A percentile compares a stretch with the other conserved stretches of the same genome.
These are phyloP conservation scores for Rotaria magnacalcarata DNA, from an alignment of 2,888 invertebrate species.

Conservation along the genomic window DNA sequence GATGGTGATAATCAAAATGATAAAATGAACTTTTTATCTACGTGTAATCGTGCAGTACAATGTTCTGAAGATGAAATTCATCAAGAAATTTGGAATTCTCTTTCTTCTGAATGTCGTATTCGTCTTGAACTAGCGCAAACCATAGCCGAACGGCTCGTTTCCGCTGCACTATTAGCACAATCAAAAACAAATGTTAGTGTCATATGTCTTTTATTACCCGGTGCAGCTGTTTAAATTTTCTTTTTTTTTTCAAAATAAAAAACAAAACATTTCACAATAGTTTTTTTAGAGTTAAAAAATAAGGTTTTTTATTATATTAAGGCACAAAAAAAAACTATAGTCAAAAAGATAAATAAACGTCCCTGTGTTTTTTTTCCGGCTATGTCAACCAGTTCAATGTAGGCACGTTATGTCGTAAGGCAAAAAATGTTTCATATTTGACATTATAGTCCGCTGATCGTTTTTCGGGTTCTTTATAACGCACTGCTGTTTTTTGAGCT, in stretches of 20 bases:
- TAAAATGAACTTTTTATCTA: background rate
- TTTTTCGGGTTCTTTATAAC: slow-evolving; percentile 55
- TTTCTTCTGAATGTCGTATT: background rate
- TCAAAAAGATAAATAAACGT: too few species aligned
- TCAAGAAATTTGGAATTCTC: slow-evolving; percentile 18
- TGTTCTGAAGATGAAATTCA: background rate
- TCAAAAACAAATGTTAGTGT: slow-evolving; percentile 23
- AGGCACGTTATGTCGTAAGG: slow-evolving; percentile 42
- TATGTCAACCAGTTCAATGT: slow-evolving; percentile 44
- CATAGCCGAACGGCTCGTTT: background rate
- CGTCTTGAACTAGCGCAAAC: background rate
- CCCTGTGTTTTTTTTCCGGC: too few species aligned
- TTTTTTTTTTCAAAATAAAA: slow-evolving; percentile 9
- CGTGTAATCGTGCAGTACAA: background rate
- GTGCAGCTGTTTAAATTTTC: background rate
- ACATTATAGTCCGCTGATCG: slow-evolving; percentile 57
- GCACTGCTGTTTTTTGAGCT: slow-evolving; percentile 57
- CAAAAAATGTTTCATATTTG: slow-evolving; percentile 55
- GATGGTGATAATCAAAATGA: background rate
- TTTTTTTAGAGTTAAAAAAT: background rate
- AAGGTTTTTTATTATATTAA: background rate
- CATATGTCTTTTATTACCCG: slow-evolving; percentile 4
- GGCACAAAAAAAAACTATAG: background rate
- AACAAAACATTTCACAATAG: too few species aligned
- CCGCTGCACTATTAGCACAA: background rate